A percentile compares a stretch with the other conserved stretches of the same genome.
phyloP scores from a whole-genome alignment of 1,140 invertebrate genomes.

The Aphidius ervi region DNA sequence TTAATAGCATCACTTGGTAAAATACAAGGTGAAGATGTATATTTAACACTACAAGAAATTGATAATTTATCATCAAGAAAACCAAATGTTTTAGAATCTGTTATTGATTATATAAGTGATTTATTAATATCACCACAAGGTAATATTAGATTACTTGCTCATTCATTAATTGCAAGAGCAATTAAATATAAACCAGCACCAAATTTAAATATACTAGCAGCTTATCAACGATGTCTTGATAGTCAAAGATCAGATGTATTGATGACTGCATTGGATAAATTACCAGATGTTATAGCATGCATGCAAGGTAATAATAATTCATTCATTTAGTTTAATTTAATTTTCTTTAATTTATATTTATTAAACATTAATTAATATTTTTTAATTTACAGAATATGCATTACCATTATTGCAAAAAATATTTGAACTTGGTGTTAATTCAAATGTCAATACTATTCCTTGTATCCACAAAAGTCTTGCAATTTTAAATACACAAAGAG shows the following conservation, averaged over 20 bases:
- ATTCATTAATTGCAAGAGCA: constrained; percentile 61
- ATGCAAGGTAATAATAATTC: constrained; percentile 63
- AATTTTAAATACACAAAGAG: constrained; percentile 77
- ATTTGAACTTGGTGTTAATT: constrained; percentile 77
- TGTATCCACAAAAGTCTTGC: constrained; percentile 76
- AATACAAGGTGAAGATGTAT: constrained; percentile 56
- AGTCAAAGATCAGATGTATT: constrained; percentile 74
- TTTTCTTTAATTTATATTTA: background rate
- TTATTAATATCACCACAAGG: constrained; percentile 61
- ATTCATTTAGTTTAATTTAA: constrained; percentile 11
- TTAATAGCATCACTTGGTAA: constrained; percentile 49
- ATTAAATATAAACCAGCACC: constrained; percentile 64
- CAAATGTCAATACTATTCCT: constrained; percentile 71
- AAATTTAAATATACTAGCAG: constrained; percentile 62
- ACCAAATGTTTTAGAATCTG: constrained; percentile 63
- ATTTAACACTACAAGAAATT: constrained; percentile 65
- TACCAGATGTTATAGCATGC: constrained; percentile 77
- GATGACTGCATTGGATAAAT: constrained; percentile 71
- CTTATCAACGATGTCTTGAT: constrained; percentile 76
- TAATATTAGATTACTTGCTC: constrained; percentile 62
- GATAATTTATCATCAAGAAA: constrained; percentile 67
- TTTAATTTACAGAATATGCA: constrained; percentile 68
- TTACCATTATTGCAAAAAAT: constrained; percentile 72
- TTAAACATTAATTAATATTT: background rate
- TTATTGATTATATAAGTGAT: constrained; percentile 61